These are phyloP conservation scores for Xerus rutilus DNA, from an alignment of 2,797 vertebrate species.

Conservation along the genomic window DNA sequence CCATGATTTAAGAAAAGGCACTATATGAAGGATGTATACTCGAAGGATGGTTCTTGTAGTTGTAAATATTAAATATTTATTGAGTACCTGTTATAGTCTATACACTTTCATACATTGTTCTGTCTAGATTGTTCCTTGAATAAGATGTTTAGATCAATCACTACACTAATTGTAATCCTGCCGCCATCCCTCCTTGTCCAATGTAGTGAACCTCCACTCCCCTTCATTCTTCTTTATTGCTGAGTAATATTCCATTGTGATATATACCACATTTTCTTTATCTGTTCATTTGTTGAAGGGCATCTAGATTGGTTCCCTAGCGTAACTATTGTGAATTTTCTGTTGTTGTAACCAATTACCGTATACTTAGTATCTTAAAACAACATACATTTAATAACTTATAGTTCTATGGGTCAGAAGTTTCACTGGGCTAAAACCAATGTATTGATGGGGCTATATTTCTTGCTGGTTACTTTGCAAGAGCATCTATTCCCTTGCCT, in stretches of 20 bases:
- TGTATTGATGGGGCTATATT: neutral
- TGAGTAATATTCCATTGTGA: no score
- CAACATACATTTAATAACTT: neutral
- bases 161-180: neutral
- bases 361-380: neutral
- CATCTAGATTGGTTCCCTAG: no score
- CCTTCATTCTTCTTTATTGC: no score
- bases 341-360: conserved; percentile 19
- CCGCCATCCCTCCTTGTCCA: no score
- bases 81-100: neutral
- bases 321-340: neutral
- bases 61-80: conserved; percentile 5
- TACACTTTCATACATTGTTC: neutral
- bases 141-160: conserved; percentile 16
- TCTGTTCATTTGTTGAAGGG: no score
- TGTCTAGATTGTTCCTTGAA: neutral
- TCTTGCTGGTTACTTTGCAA: neutral
- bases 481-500: neutral
- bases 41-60: neutral
- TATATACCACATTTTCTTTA: no score
- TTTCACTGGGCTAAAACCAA: neutral
- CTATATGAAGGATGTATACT: neutral
- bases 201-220: no score
- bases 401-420: neutral
- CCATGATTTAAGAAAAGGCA: neutral